Evolutionary conservation across 92 coral and sea anemone species (phyloP), one percentile per base, ranked within the genome.

Genomic region (Siderastrea radians): DNA sequence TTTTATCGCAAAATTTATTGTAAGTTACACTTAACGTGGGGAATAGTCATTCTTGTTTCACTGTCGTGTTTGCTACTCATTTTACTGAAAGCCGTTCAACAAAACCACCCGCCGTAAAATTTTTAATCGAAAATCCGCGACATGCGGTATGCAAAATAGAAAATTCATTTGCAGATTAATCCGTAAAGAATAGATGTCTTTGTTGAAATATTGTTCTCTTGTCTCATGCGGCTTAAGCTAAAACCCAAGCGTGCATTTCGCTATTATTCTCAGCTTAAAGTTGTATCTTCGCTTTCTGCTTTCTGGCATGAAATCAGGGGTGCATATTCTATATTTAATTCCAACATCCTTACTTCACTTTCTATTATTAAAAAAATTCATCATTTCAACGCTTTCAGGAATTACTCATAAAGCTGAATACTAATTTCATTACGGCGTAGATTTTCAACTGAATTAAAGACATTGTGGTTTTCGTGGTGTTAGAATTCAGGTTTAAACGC

Each of bases 381-480:
- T 83, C 46, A 43, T 65, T 67, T 80, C 12, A 72, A 49, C 49
- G 79, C 46, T 57, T 57, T 59, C 65, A 81, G 85, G 17, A 17
- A 59, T 48, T 64, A 10, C 61, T 59, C 7, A 73, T 6, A 73
- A 61, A 72, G 74, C 15, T 75, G 87, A 83, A 83, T 83, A 64
- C 54, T 83, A 83, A 71, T 83, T 72, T 72, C 62, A 46, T 83
- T 83, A 49, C 49, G 64, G 17, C 26, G 9, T 15, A 10, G 84
- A 66, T 67, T 68, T 55, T 81, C 16, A 43, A 43, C 12, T 45
- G 6, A 15, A 3, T 55, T 26, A 2, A 51, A 19, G 49, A 45
- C 66, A 15, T 1, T 60, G 80, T 6, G 80, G 80, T 74, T 82
- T 82, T 71, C 53, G 73, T 38, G 84, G 84, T 47, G 74, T 64